Conservation (phyloP, 1,140 invertebrate species). For the Ceratosolen solmsi region DNA sequence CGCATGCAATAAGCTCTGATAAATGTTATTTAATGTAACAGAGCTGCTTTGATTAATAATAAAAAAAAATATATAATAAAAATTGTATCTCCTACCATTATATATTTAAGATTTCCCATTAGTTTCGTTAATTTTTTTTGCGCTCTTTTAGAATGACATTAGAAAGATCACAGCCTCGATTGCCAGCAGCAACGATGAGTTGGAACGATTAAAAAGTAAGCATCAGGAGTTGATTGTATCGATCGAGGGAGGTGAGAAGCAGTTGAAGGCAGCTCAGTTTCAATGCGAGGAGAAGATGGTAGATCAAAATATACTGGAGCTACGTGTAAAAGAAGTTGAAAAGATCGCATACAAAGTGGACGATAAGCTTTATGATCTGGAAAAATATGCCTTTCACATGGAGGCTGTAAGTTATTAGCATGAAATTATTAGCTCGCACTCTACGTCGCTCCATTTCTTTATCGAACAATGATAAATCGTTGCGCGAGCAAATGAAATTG, state of each 20-base stretch:
- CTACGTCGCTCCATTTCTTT: no score
- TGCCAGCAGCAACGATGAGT: slow-evolving; percentile 63
- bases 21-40: no score
- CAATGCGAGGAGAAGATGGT: slow-evolving; percentile 75
- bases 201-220: slow-evolving; percentile 65
- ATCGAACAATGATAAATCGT: no score
- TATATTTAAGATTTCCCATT: no score
- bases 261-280: slow-evolving; percentile 68
- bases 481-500: no score
- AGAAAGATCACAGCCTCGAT: slow-evolving; percentile 58
- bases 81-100: no score
- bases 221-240: slow-evolving; percentile 69
- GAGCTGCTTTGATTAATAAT: no score
- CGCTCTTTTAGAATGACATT: slow-evolving; percentile 60
- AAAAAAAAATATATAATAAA: no score
- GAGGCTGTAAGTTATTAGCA: slow-evolving; percentile 67
- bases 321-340: slow-evolving; percentile 76
- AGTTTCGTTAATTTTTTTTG: no score
- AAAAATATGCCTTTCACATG: slow-evolving; percentile 76
- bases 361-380: slow-evolving; percentile 76
- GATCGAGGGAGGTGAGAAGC: slow-evolving; percentile 76
- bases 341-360: slow-evolving; percentile 75
- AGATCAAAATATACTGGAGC: slow-evolving; percentile 77
- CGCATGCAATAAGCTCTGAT: no score
- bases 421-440: neutral